Conservation (phyloP, 2,888 invertebrate species). For the Leptarthrus brevirostris region DNA sequence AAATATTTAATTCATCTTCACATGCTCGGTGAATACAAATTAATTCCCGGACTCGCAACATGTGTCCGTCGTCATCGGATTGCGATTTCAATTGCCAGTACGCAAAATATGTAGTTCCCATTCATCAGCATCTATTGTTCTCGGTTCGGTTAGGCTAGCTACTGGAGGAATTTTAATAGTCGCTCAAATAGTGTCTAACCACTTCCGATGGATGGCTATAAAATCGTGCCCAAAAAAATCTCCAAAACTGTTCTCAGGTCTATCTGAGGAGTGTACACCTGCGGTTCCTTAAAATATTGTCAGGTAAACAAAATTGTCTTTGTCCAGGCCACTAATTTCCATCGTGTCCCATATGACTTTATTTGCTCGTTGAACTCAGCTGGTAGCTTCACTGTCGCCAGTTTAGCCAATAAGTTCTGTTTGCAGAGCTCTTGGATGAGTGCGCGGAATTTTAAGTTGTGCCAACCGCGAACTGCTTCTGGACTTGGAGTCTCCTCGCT, state of each 20-base stretch:
- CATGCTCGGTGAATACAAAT: too few relatives aligned
- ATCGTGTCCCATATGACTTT: constrained; percentile 28
- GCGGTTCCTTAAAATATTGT: not conserved
- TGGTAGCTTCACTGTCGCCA: not conserved
- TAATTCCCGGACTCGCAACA: too few relatives aligned
- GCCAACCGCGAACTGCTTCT: not conserved
- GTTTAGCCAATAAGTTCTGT: too few relatives aligned
- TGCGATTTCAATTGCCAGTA: too few relatives aligned
- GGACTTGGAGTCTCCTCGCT: not conserved
- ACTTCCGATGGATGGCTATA: constrained; percentile 29
- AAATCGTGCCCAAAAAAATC: not conserved
- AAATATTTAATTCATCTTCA: too few relatives aligned
- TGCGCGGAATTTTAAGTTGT: constrained; percentile 34
- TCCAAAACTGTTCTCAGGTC: not conserved
- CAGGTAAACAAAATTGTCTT: not conserved
- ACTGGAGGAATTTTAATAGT: not conserved
- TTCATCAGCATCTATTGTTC: too few relatives aligned
- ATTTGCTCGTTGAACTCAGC: constrained; percentile 7
- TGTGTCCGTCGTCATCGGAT: too few relatives aligned
- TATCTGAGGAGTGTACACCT: not conserved
- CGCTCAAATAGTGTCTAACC: not conserved
- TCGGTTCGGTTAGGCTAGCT: not conserved
- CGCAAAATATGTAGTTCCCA: too few relatives aligned
- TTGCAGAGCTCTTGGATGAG: not conserved
- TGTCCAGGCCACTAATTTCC: not conserved